Evolutionary conservation across 2,113 vertebrate genomes (phyloP).

Genomic region (Ciconia maguari): DNA sequence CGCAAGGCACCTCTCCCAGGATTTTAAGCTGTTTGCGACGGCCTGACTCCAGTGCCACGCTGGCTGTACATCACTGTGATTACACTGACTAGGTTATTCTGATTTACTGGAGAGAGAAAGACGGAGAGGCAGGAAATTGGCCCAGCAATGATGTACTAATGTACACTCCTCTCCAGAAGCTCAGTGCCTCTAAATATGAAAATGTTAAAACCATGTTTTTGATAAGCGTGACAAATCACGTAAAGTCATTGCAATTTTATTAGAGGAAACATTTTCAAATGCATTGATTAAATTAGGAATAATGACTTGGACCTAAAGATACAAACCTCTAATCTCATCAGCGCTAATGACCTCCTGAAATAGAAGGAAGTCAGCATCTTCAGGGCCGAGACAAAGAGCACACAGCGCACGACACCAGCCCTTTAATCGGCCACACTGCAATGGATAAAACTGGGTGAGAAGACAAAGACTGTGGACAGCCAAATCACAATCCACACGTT

Average conservation of each 20-base stretch:
- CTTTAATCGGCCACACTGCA: not conserved
- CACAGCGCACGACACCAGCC: not conserved
- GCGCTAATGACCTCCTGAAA: conserved; percentile 45
- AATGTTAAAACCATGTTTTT: conserved; percentile 39
- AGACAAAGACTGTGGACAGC: not conserved
- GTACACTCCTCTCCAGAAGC: not conserved
- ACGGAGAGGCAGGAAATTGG: not conserved
- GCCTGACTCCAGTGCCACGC: not conserved
- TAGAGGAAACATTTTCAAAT: conserved; percentile 51
- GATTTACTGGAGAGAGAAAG: not conserved
- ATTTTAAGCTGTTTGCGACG: not conserved
- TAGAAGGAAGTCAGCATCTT: conserved; percentile 18
- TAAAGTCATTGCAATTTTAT: conserved; percentile 35
- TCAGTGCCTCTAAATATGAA: conserved; percentile 12
- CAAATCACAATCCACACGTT: not conserved
- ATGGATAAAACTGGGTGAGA: not conserved
- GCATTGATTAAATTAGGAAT: conserved; percentile 53
- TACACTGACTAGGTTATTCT: not conserved
- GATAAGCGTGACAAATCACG: conserved; percentile 36
- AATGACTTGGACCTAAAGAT: conserved; percentile 13
- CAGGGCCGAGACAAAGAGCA: not conserved
- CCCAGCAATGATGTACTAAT: not conserved
- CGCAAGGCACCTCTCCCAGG: not conserved
- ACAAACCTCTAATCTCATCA: conserved; percentile 53
- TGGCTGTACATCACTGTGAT: not conserved